These are phyloP conservation scores for Tenthredo mesomela DNA, from an alignment of 2,888 invertebrate species.

Conservation along the genomic window DNA sequence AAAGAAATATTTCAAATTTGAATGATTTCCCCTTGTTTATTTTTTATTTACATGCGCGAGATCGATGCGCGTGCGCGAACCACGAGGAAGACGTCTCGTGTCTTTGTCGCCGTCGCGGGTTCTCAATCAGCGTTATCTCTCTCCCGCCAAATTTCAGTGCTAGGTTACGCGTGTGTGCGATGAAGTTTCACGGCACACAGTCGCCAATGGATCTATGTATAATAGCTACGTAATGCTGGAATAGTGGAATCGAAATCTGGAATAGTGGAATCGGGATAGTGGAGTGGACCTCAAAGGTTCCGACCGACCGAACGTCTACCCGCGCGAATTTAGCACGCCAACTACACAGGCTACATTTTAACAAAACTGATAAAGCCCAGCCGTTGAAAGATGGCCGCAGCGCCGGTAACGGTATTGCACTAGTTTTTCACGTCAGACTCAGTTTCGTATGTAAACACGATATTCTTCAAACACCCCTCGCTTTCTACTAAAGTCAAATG, in stretches of 20 bases:
- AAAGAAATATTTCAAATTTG: not conserved
- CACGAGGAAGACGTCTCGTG: not conserved
- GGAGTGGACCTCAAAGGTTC: constrained; percentile 6
- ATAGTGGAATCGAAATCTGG: constrained; percentile 32
- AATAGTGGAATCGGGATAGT: constrained; percentile 39
- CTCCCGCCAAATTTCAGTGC: constrained; percentile 7
- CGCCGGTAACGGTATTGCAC: constrained; percentile 9
- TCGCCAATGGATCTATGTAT: not conserved
- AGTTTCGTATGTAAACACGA: not conserved
- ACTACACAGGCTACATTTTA: not conserved
- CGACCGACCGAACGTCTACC: constrained; percentile 12
- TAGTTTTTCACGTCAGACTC: not conserved
- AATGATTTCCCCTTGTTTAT: not conserved
- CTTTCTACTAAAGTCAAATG: not conserved
- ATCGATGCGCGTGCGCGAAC: not conserved
- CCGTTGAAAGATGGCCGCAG: constrained; percentile 25
- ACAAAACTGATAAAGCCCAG: constrained; percentile 15
- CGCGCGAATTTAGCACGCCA: constrained; percentile 32
- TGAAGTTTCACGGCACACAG: not conserved
- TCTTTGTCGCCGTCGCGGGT: not conserved
- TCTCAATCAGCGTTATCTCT: not conserved
- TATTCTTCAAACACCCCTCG: constrained; percentile 6
- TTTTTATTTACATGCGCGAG: not conserved
- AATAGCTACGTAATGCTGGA: constrained; percentile 20
- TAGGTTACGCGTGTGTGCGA: not conserved